phyloP scores from a whole-genome alignment of 2,113 vertebrate species.

The Pipa parva region DNA sequence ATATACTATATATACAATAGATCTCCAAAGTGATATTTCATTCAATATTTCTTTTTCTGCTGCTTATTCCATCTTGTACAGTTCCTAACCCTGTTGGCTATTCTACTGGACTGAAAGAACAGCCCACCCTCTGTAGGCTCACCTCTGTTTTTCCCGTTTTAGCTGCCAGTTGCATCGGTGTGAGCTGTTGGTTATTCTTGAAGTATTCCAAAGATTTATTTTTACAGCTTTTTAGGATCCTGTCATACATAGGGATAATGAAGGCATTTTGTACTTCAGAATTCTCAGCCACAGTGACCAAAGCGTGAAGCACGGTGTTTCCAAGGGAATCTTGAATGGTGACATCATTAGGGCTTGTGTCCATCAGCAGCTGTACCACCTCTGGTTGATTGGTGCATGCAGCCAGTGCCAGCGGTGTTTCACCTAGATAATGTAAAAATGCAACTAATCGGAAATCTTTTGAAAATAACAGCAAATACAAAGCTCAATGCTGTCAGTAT shows the following conservation, averaged over 20 bases:
- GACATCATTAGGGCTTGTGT: conserved; percentile 62
- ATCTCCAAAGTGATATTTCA: too few relatives aligned
- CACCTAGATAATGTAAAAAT: conserved; percentile 59
- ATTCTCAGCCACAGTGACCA: conserved; percentile 71
- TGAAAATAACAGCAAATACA: too few relatives aligned
- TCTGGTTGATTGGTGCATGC: conserved; percentile 75
- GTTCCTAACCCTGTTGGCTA: too few relatives aligned
- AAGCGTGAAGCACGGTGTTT: conserved; percentile 68
- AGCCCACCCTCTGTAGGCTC: conserved; percentile 6
- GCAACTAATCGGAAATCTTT: too few relatives aligned
- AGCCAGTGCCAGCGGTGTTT: conserved; percentile 68
- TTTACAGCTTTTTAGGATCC: conserved; percentile 62
- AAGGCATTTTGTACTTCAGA: conserved; percentile 69
- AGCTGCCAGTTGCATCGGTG: conserved; percentile 67
- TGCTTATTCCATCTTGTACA: too few relatives aligned
- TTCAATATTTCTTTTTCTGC: too few relatives aligned
- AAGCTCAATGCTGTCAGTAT: too few relatives aligned
- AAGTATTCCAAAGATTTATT: conserved; percentile 63
- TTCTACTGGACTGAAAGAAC: too few relatives aligned
- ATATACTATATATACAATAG: too few relatives aligned
- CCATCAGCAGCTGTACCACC: conserved; percentile 68
- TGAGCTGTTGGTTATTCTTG: conserved; percentile 64
- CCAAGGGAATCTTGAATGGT: conserved; percentile 68
- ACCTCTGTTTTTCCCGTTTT: conserved; percentile 73
- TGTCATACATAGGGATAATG: conserved; percentile 68